Conservation (phyloP, 2,113 vertebrate species). For the Eonycteris spelaea region DNA sequence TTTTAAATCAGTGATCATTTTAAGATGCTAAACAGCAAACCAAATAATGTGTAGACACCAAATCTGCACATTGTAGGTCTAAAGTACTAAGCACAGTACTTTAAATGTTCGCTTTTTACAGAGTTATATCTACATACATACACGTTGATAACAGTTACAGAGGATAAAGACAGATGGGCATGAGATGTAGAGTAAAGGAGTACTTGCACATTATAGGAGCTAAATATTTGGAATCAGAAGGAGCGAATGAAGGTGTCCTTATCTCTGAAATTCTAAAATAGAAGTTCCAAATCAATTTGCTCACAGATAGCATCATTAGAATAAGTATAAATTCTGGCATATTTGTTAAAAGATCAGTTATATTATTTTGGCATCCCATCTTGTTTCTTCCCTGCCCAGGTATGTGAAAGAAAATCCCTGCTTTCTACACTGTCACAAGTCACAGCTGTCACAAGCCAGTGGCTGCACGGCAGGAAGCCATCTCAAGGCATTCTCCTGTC, state of each 20-base stretch:
- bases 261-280: not conserved
- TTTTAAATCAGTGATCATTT: not conserved
- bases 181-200: not conserved
- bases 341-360: not conserved
- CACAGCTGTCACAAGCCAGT: not conserved
- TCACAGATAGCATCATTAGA: not conserved
- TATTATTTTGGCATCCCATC: not conserved
- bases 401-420: not conserved
- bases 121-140: not conserved
- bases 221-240: not conserved
- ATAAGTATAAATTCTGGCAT: not conserved
- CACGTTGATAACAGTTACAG: not conserved
- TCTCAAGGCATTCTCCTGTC: not conserved
- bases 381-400: not conserved
- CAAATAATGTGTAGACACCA: not conserved
- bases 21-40: not conserved
- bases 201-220: not conserved
- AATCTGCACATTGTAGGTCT: not conserved
- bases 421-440: not conserved
- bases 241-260: not conserved
- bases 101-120: not conserved
- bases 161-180: not conserved
- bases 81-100: not conserved
- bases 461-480: not conserved
- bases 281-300: not conserved